These are phyloP conservation scores for Zaprionus gabonicus DNA, from an alignment of 1,140 invertebrate species.

Conservation along the genomic window DNA sequence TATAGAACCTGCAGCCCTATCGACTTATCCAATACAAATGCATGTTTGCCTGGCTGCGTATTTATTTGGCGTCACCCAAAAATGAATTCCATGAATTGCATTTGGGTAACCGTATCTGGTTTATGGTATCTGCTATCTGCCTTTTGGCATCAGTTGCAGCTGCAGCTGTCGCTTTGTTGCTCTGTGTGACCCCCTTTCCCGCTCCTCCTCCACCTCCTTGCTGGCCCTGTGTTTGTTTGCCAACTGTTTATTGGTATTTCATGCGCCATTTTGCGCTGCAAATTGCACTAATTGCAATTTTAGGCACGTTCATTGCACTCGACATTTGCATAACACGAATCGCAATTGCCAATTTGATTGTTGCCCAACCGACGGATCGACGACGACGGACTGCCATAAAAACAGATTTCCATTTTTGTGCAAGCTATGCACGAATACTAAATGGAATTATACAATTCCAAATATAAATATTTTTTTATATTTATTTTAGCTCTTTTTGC, in stretches of 20 bases:
- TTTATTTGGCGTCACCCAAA: conserved; percentile 1
- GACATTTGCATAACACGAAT: conserved; percentile 73
- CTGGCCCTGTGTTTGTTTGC: conserved; percentile 45
- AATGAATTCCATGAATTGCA: conserved; percentile 25
- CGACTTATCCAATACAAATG: neutral
- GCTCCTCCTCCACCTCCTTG: neutral
- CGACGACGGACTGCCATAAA: conserved; percentile 8
- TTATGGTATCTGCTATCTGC: conserved; percentile 19
- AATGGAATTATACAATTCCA: conserved; percentile 16
- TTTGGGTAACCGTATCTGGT: conserved; percentile 3
- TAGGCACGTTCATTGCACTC: conserved; percentile 67
- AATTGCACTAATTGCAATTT: conserved; percentile 75
- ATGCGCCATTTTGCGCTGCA: conserved; percentile 56
- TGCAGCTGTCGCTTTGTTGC: conserved; percentile 25
- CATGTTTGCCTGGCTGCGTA: neutral
- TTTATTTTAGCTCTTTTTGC: neutral
- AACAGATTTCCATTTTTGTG: conserved; percentile 42
- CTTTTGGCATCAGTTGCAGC: conserved; percentile 8
- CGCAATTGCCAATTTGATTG: conserved; percentile 67
- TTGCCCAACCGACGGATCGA: conserved; percentile 34
- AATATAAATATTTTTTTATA: conserved; percentile 2
- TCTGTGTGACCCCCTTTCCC: neutral
- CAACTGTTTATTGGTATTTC: conserved; percentile 78
- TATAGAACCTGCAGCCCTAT: neutral
- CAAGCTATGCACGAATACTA: conserved; percentile 13